A percentile compares a stretch with the other conserved stretches of the same genome.
phyloP scores from a whole-genome alignment of 2,797 vertebrate species.

The Spinus olivaceus region DNA sequence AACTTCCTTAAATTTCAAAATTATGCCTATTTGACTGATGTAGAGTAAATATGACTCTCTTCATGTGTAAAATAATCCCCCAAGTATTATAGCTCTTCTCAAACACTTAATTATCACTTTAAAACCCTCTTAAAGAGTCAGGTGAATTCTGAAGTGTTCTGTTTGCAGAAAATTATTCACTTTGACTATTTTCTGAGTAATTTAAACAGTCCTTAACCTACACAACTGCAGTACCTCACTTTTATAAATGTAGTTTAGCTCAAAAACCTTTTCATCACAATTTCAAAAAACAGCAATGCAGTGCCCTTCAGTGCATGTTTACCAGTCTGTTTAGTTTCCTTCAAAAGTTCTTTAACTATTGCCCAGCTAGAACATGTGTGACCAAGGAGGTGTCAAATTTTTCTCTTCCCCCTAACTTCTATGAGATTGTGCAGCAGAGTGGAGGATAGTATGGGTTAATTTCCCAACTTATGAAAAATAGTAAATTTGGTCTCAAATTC shows the following conservation, averaged over 20 bases:
- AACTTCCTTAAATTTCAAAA: slow-evolving; percentile 15
- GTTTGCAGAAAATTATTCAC: slow-evolving; percentile 24
- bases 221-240: background rate
- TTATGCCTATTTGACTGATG: background rate
- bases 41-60: background rate
- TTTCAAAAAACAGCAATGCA: background rate
- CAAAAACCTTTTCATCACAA: background rate
- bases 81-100: background rate
- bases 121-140: slow-evolving; percentile 29
- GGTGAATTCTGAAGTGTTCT: slow-evolving; percentile 32
- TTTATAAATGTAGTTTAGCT: background rate
- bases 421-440: background rate
- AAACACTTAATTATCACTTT: slow-evolving; percentile 48
- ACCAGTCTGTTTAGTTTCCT: background rate
- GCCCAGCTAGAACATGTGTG: background rate
- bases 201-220: slow-evolving; percentile 1
- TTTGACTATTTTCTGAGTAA: slow-evolving; percentile 45
- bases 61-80: background rate
- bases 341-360: background rate
- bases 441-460: background rate
- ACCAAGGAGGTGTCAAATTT: background rate
- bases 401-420: background rate
- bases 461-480: background rate
- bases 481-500: background rate
- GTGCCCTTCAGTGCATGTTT: background rate